Conservation (phyloP, 2,797 vertebrate genomes). For the Spinus olivaceus region DNA sequence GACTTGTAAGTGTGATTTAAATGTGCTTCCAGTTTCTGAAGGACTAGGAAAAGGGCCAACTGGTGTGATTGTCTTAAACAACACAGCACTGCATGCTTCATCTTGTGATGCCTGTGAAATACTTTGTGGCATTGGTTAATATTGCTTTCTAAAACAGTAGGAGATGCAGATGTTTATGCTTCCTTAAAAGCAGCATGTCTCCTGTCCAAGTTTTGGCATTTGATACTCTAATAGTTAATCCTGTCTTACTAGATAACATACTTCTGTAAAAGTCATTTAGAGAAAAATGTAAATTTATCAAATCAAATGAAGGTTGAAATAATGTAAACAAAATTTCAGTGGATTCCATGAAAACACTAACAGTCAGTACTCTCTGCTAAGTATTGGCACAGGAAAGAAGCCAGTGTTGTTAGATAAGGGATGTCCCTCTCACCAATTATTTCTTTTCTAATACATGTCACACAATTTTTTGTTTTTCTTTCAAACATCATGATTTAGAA, state of each 20-base stretch:
- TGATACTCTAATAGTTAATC: neutral
- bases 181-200: neutral
- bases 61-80: neutral
- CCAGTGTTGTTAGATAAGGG: neutral
- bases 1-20: neutral
- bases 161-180: neutral
- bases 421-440: neutral
- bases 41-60: neutral
- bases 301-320: neutral
- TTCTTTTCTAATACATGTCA: neutral
- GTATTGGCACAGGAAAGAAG: neutral
- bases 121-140: neutral
- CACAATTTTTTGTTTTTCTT: neutral
- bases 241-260: neutral
- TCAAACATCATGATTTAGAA: neutral
- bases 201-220: neutral
- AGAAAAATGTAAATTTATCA: neutral
- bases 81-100: neutral
- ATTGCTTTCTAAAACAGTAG: neutral
- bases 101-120: neutral
- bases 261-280: neutral
- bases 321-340: neutral
- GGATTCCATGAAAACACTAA: neutral
- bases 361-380: neutral
- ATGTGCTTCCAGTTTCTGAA: neutral